Conservation (phyloP, 2,797 vertebrate genomes). For the Acanthornis magna region DNA sequence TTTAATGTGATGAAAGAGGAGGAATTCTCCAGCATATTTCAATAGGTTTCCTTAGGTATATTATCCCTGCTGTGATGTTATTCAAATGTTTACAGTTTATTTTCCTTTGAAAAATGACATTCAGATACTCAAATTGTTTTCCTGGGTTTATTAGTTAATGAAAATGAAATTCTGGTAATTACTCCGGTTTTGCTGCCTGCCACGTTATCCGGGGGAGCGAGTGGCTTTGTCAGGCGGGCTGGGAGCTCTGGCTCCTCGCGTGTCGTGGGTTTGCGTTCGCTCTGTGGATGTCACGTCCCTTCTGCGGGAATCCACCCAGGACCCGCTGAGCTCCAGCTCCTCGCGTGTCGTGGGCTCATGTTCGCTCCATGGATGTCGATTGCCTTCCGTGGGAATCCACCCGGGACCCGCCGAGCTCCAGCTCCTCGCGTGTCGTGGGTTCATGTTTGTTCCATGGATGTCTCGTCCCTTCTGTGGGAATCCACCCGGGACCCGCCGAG, state of each 20-base stretch:
- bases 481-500: too few relatives aligned
- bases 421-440: too few relatives aligned
- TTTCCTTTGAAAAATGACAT: conserved; percentile 80
- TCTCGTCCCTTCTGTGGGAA: too few relatives aligned
- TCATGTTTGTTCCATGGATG: too few relatives aligned
- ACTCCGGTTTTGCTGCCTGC: conserved; percentile 57
- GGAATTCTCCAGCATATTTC: conserved; percentile 78
- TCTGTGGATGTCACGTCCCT: not conserved
- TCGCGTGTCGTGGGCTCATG: too few relatives aligned
- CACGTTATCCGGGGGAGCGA: conserved; percentile 65
- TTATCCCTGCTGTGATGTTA: conserved; percentile 83
- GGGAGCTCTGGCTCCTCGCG: not conserved
- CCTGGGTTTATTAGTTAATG: conserved; percentile 79
- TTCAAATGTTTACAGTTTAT: conserved; percentile 85
- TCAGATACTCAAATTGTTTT: conserved; percentile 77
- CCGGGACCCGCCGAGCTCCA: too few relatives aligned
- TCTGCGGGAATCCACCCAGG: too few relatives aligned
- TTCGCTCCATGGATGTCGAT: too few relatives aligned
- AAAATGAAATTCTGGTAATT: conserved; percentile 76
- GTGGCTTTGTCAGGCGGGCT: conserved; percentile 65
- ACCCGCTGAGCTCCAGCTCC: too few relatives aligned
- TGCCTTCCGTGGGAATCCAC: too few relatives aligned
- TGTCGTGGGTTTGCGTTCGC: too few relatives aligned
- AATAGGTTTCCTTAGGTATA: conserved; percentile 82
- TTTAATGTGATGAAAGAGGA: conserved; percentile 83